Base-by-base conservation (phyloP, 2,888 invertebrate species). In the Heliconius ethilla region DNA sequence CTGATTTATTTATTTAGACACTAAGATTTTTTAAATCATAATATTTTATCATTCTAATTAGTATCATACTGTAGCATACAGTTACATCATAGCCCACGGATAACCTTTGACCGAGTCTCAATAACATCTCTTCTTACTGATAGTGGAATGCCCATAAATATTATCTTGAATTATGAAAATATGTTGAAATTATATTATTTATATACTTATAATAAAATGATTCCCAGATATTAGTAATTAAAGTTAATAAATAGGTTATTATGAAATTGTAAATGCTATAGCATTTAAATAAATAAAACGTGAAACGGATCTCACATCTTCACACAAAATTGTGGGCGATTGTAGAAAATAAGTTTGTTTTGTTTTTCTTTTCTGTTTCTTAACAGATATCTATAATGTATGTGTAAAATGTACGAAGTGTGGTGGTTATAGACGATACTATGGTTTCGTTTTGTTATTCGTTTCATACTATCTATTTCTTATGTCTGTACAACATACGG, bases 71-170 rank as follows among this genome's bases (percentile, higher is more conserved):
- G 25, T 22, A 65, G 63, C n/a, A 9, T 27, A 22, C 22, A 67
- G 72, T 80, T 78, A 78, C 80, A 80, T 78, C 76, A 80, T 66
- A 37, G 22, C 22, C 40, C 15, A 62, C 65, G 62, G 86, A 86
- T 86, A 86, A 84, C 84, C 85, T 84, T 79, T 83, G 82, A 83
- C 81, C 78, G 75, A 77, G 78, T 79, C 81, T 79, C 80, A 81
- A 80, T 81, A 79, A 81, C 74, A 75, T 70, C 27, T 29, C 79
- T 78, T 78, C 75, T 70, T 70, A 33, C 65, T 74, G 79, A 80
- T 82, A 80, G 76, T 59, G 45, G 70, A 70, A 75, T 70, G 45
- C 27, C 70, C 73, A 37, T 78, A 75, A 78, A 76, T 73, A 72
- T 79, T 76, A 73, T 78, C 55, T 45, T 62, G 25, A 74, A 40